Base-by-base conservation (phyloP, 2,797 vertebrate genomes). In the Neosilurus hyrtlii region DNA sequence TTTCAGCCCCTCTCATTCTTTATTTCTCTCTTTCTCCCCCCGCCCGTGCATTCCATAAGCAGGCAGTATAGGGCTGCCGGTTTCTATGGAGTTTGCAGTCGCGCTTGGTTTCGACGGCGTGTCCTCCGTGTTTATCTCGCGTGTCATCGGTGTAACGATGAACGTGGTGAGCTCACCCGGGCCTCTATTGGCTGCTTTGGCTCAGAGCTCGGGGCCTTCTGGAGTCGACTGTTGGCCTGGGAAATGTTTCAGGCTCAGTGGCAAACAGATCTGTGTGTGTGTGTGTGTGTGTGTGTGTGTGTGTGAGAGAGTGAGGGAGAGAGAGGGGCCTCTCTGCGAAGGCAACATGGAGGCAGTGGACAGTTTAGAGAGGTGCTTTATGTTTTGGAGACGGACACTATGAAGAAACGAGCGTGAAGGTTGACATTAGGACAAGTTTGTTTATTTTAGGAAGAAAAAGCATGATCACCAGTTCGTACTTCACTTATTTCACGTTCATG, bases 51-150 rank as follows among this genome's bases (percentile, higher is more conserved):
- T 49, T 77, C 89, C 89, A 90, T 91, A 87, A 87, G 73, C 85
- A 82, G 82, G 83, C 86, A 68, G 79, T 85, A 88, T 90, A 90
- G 89, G 90, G 85, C 89, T 86, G 81, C 62, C 24, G 83, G 91
- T 90, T 93, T 92, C 92, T 90, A 89, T 90, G 89, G 90, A 88
- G 90, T 90, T 87, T 65, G 18, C n/a, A 54, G n/a, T 72, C 24
- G n/a, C 14, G 16, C 49, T 26, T 26, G 16, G 4, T 10, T 74
- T 75, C 43, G 18, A 35, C 11, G 2, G 11, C 12, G 30, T 72
- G 14, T 7, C 9, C 49, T 51, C 22, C 11, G 11, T 57, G 54
- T 35, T 57, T 35, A 57, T 12, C 26, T 1, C 20, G 26, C 5
- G 52, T 8, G 16, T 57, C 30, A 18, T 81, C 24, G 2, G 57